Evolutionary conservation across 2,797 vertebrate species (phyloP).

Genomic region (Macropus fuliginosus): DNA sequence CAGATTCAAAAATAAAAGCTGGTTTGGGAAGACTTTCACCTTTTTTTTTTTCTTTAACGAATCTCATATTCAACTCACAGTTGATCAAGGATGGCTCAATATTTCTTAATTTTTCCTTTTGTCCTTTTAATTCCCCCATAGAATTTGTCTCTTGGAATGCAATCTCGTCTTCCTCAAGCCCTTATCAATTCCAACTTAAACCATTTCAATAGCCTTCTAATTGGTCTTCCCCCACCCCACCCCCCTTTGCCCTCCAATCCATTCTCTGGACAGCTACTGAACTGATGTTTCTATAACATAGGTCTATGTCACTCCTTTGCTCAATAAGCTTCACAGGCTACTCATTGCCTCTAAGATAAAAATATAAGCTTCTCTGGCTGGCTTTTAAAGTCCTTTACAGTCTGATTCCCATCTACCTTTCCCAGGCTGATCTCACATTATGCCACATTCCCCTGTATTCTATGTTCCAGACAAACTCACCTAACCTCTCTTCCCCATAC

Average conservation of each 20-base stretch:
- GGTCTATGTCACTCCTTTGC: not conserved
- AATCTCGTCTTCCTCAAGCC: not conserved
- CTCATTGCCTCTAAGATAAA: not conserved
- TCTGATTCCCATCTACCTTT: not conserved
- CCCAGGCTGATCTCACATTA: not conserved
- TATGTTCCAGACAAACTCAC: not conserved
- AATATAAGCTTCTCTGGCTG: not conserved
- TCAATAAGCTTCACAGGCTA: not conserved
- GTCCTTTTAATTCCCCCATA: constrained; percentile 35
- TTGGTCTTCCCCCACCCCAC: not conserved
- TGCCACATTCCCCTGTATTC: not conserved
- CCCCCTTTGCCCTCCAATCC: not conserved
- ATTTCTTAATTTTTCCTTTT: constrained; percentile 36
- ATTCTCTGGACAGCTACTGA: not conserved
- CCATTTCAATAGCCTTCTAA: not conserved
- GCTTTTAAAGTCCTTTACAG: not conserved
- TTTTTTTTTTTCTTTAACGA: constrained; percentile 59
- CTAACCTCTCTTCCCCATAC: not conserved
- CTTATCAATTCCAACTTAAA: not conserved
- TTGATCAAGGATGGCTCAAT: constrained; percentile 54
- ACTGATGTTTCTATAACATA: not conserved
- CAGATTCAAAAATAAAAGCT: constrained; percentile 60
- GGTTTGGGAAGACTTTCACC: constrained; percentile 64
- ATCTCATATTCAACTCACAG: constrained; percentile 67
- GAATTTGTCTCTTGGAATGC: not conserved